A percentile compares a stretch with the other conserved stretches of the same genome.
Evolutionary conservation across 2,113 vertebrate genomes (phyloP).

Genomic region (Nannospalax galili): DNA sequence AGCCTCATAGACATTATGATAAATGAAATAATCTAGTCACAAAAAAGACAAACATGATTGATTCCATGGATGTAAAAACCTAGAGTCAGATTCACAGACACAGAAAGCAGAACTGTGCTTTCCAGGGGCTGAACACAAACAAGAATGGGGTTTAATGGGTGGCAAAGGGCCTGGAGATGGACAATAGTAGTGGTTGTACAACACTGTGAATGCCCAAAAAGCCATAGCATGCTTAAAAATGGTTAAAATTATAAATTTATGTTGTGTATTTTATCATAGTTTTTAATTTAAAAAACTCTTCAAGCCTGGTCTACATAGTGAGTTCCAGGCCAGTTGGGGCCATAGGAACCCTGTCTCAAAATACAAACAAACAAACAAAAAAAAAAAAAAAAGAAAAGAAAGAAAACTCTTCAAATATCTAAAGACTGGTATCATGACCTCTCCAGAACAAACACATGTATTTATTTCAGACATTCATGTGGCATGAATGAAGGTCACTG

Average conservation of each 20-base stretch:
- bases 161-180: not conserved
- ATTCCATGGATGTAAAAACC: not conserved
- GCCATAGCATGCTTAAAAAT: not conserved
- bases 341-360: too few relatives aligned
- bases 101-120: not conserved
- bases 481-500: not conserved
- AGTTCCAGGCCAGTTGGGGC: too few relatives aligned
- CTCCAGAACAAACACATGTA: not conserved
- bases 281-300: not conserved
- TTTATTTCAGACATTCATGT: not conserved
- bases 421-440: not conserved
- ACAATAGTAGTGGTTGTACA: not conserved
- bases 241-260: not conserved
- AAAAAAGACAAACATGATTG: not conserved
- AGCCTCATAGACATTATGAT: not conserved
- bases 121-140: not conserved
- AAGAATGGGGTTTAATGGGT: not conserved
- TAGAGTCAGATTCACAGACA: not conserved
- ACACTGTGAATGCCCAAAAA: not conserved
- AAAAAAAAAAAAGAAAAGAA: too few relatives aligned
- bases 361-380: too few relatives aligned
- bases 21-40: not conserved
- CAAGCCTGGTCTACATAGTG: too few relatives aligned
- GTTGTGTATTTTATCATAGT: not conserved
- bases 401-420: not conserved